Percentiles rank a stretch among this genome's conserved stretches.
Evolutionary conservation across 2,797 vertebrate genomes (phyloP).

Genomic region (Aeoliscus strigatus): DNA sequence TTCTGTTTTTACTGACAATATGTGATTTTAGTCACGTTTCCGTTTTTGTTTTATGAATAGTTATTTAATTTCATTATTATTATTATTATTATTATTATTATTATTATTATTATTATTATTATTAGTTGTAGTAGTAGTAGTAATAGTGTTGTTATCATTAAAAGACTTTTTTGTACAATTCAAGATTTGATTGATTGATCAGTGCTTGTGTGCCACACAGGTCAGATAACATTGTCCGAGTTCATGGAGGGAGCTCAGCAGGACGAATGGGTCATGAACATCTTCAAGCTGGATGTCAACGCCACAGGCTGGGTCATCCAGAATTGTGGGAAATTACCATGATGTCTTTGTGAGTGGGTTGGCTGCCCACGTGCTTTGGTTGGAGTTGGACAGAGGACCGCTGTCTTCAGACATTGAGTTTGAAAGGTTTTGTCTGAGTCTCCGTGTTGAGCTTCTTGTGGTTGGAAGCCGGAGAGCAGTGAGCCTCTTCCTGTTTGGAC

Average conservation of each 20-base stretch:
- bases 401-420: not conserved
- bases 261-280: constrained; percentile 69
- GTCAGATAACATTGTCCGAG: constrained; percentile 68
- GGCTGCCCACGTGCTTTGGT: not conserved
- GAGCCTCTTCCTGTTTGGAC: not conserved
- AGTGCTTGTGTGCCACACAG: constrained; percentile 37
- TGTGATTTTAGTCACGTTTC: too few relatives aligned
- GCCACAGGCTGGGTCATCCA: constrained; percentile 65
- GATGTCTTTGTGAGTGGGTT: not conserved
- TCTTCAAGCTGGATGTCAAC: constrained; percentile 69
- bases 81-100: too few relatives aligned
- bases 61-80: too few relatives aligned
- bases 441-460: not conserved
- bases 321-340: constrained; percentile 48
- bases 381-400: not conserved
- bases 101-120: too few relatives aligned
- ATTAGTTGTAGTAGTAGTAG: too few relatives aligned
- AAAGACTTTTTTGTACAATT: too few relatives aligned
- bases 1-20: too few relatives aligned
- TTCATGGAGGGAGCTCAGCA: constrained; percentile 73
- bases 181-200: too few relatives aligned
- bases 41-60: too few relatives aligned
- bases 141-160: too few relatives aligned
- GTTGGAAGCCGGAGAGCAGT: not conserved
- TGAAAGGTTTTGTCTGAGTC: not conserved